Evolutionary conservation across 2,888 invertebrate species (phyloP), one percentile per base, ranked within the genome.

Genomic region (Heliconius ismenius): DNA sequence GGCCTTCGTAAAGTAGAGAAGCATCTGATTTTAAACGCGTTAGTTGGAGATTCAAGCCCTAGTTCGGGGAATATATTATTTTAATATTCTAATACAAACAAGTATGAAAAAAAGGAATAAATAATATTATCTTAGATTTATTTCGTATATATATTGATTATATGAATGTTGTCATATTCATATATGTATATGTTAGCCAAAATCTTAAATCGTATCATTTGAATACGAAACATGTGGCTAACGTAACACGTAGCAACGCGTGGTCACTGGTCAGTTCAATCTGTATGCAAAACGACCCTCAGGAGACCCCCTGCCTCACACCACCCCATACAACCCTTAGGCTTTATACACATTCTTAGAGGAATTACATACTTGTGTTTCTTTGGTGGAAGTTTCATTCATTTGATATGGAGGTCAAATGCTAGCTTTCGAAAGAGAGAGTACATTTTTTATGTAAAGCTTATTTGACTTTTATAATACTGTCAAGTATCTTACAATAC

Each of bases 281-380:
- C 82, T 82, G 82, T 82, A 82, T 82, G 82, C 82, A 82, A 82
- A 82, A 79, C 81, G 79, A 74, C 80, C 79, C 80, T 58, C 75
- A 79, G 79, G 79, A 74, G 76, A 63, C 77, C 67, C 28, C 74
- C 73, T 21, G 15, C 21, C 63, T 39, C 36, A 54, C 70, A n/a
- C 26, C 15, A 10, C 68, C 36, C 73, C 70, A 54, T 69, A 28
- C 36, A 36, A 36, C 69, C 75, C 43, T 43, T 62, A 68, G 63
- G 70, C 75, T 63, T 49, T 60, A 76, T 63, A 62, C 70, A 70
- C 64, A 54, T 72, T 64, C 39, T 62, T 62, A 21, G 15, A 39
- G 36, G 36, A 49, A 62, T 73, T 73, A n/a, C n/a, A n/a, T 63
- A 18, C 39, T 21, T 60, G 58, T 58, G 26, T 62, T 18, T 9